A percentile compares a stretch with the other conserved stretches of the same genome.
Evolutionary conservation across 1,140 invertebrate genomes (phyloP).

Genomic region (Papilio polytes): DNA sequence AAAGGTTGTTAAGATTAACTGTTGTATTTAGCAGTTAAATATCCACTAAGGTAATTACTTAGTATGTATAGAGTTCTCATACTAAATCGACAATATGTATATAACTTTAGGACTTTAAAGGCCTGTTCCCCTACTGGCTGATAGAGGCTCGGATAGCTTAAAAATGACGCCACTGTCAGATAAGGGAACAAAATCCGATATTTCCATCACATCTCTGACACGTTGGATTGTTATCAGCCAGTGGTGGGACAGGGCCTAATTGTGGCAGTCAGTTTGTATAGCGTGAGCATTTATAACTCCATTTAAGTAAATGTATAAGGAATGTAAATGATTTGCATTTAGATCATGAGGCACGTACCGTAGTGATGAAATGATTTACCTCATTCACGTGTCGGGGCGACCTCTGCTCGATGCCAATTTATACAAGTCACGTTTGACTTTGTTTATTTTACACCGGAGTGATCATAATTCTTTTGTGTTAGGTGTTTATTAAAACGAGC

Average conservation of each 20-base stretch:
- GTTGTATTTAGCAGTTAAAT: too few relatives aligned
- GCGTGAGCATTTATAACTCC: neutral
- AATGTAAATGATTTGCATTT: constrained; percentile 43
- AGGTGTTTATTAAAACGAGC: neutral
- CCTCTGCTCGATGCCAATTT: constrained; percentile 38
- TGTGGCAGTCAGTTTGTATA: neutral
- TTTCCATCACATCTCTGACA: too few relatives aligned
- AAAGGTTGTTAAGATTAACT: neutral
- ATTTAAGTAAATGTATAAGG: neutral
- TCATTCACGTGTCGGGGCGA: constrained; percentile 48
- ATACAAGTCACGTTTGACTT: constrained; percentile 44
- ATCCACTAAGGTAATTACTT: neutral
- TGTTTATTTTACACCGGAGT: constrained; percentile 7
- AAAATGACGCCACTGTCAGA: too few relatives aligned
- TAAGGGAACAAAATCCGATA: too few relatives aligned
- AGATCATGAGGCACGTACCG: constrained; percentile 40
- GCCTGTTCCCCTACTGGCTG: too few relatives aligned
- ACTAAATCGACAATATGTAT: neutral
- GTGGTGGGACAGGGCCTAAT: too few relatives aligned
- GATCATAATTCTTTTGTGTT: neutral
- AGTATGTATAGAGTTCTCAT: neutral
- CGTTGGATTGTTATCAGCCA: too few relatives aligned
- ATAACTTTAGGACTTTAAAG: neutral
- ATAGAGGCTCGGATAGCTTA: too few relatives aligned
- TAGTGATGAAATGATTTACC: constrained; percentile 51